A percentile compares a stretch with the other conserved stretches of the same genome.
phyloP scores from a whole-genome alignment of 2,113 vertebrate species.

The Mohoua ochrocephala region DNA sequence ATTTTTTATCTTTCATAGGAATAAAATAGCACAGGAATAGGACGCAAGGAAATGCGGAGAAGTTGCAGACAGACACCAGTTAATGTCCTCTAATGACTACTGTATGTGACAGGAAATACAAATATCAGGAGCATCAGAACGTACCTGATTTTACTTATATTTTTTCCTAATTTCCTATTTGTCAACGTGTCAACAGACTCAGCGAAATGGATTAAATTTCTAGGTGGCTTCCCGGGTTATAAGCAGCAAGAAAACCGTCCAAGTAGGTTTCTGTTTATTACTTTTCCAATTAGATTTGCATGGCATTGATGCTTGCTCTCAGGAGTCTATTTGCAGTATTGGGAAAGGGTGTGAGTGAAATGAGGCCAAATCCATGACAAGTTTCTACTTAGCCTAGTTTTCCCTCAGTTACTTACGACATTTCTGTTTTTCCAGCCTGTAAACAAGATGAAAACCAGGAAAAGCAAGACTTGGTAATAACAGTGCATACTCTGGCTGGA shows the following conservation, averaged over 20 bases:
- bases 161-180: neutral
- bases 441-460: slow-evolving; percentile 61
- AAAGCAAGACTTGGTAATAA: slow-evolving; percentile 60
- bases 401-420: slow-evolving; percentile 48
- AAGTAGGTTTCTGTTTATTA: slow-evolving; percentile 57
- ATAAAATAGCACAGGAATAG: slow-evolving; percentile 27
- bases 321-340: slow-evolving; percentile 36
- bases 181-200: slow-evolving; percentile 42
- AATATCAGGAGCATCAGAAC: neutral
- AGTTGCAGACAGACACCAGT: neutral
- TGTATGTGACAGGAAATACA: neutral
- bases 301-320: slow-evolving; percentile 34
- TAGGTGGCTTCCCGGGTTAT: slow-evolving; percentile 46
- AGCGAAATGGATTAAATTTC: slow-evolving; percentile 37
- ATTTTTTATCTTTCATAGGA: slow-evolving; percentile 46
- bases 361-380: slow-evolving; percentile 39
- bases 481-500: slow-evolving; percentile 47
- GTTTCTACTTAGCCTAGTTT: slow-evolving; percentile 47
- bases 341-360: slow-evolving; percentile 51
- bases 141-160: neutral
- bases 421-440: slow-evolving; percentile 53
- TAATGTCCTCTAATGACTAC: neutral
- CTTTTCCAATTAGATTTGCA: slow-evolving; percentile 69
- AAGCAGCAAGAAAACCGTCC: slow-evolving; percentile 38
- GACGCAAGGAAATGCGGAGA: neutral